These are phyloP conservation scores for Bombycilla garrulus DNA, from an alignment of 2,113 vertebrate species.

Conservation along the genomic window DNA sequence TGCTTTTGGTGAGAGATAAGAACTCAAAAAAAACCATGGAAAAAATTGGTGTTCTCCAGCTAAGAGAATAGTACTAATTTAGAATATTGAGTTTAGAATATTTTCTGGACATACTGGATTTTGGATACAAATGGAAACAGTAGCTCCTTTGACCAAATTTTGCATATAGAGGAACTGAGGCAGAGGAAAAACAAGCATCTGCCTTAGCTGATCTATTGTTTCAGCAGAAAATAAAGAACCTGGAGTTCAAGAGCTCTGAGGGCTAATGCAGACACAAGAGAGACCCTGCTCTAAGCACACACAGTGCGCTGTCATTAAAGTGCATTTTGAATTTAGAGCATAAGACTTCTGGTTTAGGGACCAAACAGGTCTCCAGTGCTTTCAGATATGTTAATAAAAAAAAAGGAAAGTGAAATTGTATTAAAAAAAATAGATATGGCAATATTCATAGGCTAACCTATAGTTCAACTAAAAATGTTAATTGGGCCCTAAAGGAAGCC, in stretches of 20 bases:
- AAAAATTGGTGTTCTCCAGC: not conserved
- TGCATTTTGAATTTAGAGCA: not conserved
- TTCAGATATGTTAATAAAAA: not conserved
- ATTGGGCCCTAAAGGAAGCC: constrained; percentile 33
- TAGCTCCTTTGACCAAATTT: not conserved
- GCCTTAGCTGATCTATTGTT: not conserved
- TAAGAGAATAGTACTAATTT: not conserved
- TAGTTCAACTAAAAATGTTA: constrained; percentile 40
- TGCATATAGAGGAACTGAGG: not conserved
- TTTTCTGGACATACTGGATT: not conserved
- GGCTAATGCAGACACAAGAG: not conserved
- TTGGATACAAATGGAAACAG: not conserved
- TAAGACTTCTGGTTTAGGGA: not conserved
- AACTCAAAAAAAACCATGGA: not conserved
- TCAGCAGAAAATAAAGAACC: not conserved
- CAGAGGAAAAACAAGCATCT: not conserved
- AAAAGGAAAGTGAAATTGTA: not conserved
- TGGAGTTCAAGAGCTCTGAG: not conserved
- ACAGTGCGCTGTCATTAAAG: not conserved
- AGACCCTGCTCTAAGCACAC: not conserved
- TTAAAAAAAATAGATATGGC: not conserved
- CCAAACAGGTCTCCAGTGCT: not conserved
- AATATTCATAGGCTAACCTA: not conserved
- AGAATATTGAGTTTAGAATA: not conserved
- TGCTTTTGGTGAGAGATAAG: not conserved